Evolutionary conservation across 2,113 vertebrate species (phyloP), one percentile per base, ranked within the genome.

Genomic region (Sorex fumeus): DNA sequence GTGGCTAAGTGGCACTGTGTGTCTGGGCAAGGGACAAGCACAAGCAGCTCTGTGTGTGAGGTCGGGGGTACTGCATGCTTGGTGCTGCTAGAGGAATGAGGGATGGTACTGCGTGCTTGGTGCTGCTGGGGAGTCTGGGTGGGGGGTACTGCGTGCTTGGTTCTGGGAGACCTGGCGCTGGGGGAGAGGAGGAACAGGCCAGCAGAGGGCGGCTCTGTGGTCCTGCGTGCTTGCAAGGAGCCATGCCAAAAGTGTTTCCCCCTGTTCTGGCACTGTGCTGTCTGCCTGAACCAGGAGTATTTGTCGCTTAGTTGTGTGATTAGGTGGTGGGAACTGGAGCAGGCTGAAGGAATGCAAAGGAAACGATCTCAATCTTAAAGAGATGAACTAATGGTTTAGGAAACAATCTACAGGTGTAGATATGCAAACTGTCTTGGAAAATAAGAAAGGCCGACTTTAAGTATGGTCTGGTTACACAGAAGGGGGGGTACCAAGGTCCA

Each of bases 281-380:
- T 76, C 43, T 86, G 32, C 67, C 32, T 47, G 75, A 47, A 83
- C 82, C 66, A 10, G 8, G 32, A 36, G 28, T 34, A 34, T 81
- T 84, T 62, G 72, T 87, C 36, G 23, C 32, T 10, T 18, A 53
- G 4, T 6, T 53, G 0, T 67, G 57, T 21, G 18, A 62, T 32
- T 36, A 53, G 36, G 15, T 18, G 28, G 23, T 45, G 12, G 3
- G 15, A n/a, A 9, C 80, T 62, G 30, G 45, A 80, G 91, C 78
- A n/a, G 0, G 1, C 57, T 70, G 4, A 87, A 94, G 74, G 27
- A 87, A 93, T 88, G 50, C 40, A 43, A 45, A 93, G 43, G 50
- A 86, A 92, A 76, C 30, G 43, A 28, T 13, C 43, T 90, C 74
- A 71, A 40, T 87, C 79, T 10, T 30, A 60, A 19, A 60, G 18